Base-by-base conservation (phyloP, 2,888 invertebrate genomes). In the Lepetodrilus schrolli region DNA sequence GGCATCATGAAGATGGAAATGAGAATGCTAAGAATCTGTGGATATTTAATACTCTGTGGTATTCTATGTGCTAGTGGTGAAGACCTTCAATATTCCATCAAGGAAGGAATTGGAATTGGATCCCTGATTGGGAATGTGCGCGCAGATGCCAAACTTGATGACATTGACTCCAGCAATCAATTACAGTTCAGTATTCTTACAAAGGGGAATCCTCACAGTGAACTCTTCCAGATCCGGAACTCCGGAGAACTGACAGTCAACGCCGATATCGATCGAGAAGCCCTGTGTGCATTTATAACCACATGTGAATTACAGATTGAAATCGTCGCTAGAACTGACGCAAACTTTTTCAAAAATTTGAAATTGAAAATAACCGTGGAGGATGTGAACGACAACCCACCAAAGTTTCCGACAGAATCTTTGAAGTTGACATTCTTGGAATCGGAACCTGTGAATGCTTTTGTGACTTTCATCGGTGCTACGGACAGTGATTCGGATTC, bases 331-430 rank as follows among this genome's bases (percentile, higher is more conserved):
- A 49, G 70, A 13, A n/a, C 48, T 13, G 70, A 20, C 3, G 20
- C 36, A 2, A 10, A 20, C 4, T 51, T 51, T 37, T 71, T 71
- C 37, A 21, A n/a, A 1, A 68, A 47, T 51, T 38, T 51, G 8
- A 38, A 51, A 36, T 77, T 78, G 13, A 68, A 74, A 20, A 74
- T 82, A 21, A 65, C 66, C 30, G 47, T 82, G 0, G 51, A 74
- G 30, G 82, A 82, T 72, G 66, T 76, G 8, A 82, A 82, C 65
- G 82, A 82, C 50, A 80, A 82, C 70, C 17, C 74, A 13, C 82
- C 82, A 13, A 72, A 26, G 20, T 82, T 82, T 72, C 74, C 71
- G 2, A 48, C n/a, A 1, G n/a, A 38, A 21, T 34, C 38, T 13
- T 8, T 47, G 21, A 65, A 34, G 7, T 10, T 73, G 4, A 34